Evolutionary conservation across 2,888 invertebrate genomes (phyloP).

Genomic region (Apodemia duryi): DNA sequence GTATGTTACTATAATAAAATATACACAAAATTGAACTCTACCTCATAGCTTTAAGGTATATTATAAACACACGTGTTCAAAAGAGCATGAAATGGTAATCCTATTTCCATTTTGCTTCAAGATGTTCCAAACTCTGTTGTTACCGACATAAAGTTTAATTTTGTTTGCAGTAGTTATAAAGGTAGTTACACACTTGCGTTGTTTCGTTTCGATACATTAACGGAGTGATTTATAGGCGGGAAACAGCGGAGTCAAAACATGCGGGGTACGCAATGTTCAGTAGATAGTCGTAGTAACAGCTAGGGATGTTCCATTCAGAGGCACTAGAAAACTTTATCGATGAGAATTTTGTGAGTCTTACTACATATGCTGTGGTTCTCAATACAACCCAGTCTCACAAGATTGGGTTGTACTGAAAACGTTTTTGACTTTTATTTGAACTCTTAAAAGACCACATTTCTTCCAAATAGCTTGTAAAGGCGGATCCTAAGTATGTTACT

Average conservation of each 20-base stretch:
- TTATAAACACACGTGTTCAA: neutral
- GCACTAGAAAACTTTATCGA: too few relatives aligned
- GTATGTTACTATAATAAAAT: neutral
- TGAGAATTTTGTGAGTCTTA: too few relatives aligned
- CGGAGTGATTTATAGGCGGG: constrained; percentile 72
- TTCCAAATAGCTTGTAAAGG: too few relatives aligned
- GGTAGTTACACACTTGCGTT: constrained; percentile 45
- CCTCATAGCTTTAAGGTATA: constrained; percentile 19
- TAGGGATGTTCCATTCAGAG: constrained; percentile 15
- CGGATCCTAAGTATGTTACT: too few relatives aligned
- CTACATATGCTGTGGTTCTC: too few relatives aligned
- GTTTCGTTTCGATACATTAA: constrained; percentile 74
- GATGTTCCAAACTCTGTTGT: constrained; percentile 19
- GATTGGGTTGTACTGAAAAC: too few relatives aligned
- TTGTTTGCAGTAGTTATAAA: constrained; percentile 35
- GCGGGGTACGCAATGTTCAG: constrained; percentile 46
- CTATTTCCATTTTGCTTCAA: constrained; percentile 20
- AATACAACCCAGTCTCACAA: too few relatives aligned
- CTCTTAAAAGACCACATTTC: too few relatives aligned
- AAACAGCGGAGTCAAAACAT: constrained; percentile 72
- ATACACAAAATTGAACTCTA: constrained; percentile 33
- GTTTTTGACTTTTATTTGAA: too few relatives aligned
- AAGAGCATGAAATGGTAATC: constrained; percentile 22
- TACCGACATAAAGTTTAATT: constrained; percentile 32
- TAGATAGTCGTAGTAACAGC: constrained; percentile 21